A percentile compares a stretch with the other conserved stretches of the same genome.
Conservation (phyloP, 1,140 invertebrate genomes). For the Dendroctonus valens region DNA sequence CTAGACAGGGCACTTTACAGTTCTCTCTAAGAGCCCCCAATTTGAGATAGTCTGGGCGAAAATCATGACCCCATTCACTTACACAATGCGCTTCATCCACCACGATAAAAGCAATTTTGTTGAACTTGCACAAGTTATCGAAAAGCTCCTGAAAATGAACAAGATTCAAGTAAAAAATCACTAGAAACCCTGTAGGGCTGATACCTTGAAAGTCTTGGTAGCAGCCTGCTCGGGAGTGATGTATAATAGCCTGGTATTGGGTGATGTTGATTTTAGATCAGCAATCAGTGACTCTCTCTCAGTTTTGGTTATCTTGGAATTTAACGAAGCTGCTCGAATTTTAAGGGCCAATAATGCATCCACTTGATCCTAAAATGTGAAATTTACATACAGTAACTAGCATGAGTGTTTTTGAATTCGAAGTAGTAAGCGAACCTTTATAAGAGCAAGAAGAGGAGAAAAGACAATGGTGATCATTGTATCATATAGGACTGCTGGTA, state of each 20-base stretch:
- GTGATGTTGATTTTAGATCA: conserved; percentile 69
- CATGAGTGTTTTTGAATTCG: conserved; percentile 2
- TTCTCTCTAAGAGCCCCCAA: conserved; percentile 73
- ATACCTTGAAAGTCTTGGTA: conserved; percentile 69
- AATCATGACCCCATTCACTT: conserved; percentile 97
- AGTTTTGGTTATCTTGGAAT: conserved; percentile 76
- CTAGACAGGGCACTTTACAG: conserved; percentile 75
- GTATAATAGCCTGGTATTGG: conserved; percentile 73
- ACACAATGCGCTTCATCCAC: conserved; percentile 99
- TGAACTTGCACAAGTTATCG: conserved; percentile 61
- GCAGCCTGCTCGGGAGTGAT: conserved; percentile 90
- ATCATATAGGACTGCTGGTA: conserved; percentile 75
- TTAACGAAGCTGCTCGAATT: conserved; percentile 80
- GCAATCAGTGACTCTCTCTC: conserved; percentile 73
- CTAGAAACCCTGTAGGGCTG: background rate
- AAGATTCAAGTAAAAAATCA: background rate
- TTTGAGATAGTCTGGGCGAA: conserved; percentile 91
- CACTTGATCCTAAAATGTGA: conserved; percentile 63
- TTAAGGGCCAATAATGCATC: conserved; percentile 67
- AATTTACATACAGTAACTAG: background rate
- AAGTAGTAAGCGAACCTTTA: conserved; percentile 56
- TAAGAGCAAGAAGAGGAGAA: conserved; percentile 89
- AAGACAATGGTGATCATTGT: conserved; percentile 83
- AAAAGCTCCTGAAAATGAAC: conserved; percentile 53
- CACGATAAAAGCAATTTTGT: conserved; percentile 76